These are phyloP conservation scores for Ceratosolen fusciceps DNA, from an alignment of 1,140 invertebrate genomes.

Conservation along the genomic window DNA sequence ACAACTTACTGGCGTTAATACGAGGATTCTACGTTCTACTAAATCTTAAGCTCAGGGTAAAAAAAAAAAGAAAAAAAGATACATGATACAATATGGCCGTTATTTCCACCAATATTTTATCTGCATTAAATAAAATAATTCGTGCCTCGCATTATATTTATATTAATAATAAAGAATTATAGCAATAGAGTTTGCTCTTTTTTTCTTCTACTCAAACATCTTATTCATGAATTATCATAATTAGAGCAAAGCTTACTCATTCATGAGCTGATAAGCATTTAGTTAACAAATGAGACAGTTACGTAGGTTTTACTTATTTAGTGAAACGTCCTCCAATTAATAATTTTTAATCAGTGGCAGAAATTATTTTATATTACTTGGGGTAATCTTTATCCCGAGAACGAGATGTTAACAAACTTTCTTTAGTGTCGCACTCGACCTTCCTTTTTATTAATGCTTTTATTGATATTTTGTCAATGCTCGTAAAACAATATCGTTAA, in stretches of 20 bases:
- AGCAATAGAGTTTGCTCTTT: not conserved
- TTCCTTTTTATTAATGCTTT: not conserved
- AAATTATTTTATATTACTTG: not conserved
- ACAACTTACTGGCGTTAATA: not conserved
- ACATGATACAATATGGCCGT: not conserved
- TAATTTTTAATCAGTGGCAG: not conserved
- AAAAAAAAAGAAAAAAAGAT: not conserved
- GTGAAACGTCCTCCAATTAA: not conserved
- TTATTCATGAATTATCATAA: too few relatives aligned
- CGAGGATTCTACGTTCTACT: not conserved
- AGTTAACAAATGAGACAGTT: too few relatives aligned
- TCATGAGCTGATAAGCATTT: too few relatives aligned
- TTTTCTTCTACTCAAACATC: too few relatives aligned
- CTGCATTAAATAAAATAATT: not conserved
- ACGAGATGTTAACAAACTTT: not conserved
- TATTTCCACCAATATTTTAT: not conserved
- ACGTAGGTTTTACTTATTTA: too few relatives aligned
- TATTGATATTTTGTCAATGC: not conserved
- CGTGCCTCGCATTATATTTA: not conserved
- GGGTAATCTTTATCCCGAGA: not conserved
- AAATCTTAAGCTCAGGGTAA: not conserved
- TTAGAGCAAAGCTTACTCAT: too few relatives aligned
- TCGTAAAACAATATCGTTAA: conserved; percentile 2
- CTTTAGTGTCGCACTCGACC: not conserved
- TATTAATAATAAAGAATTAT: not conserved